These are phyloP conservation scores for Petrosia ficiformis DNA, from an alignment of 37 sponge, comb jelly and placozoan genomes.

Conservation along the genomic window DNA sequence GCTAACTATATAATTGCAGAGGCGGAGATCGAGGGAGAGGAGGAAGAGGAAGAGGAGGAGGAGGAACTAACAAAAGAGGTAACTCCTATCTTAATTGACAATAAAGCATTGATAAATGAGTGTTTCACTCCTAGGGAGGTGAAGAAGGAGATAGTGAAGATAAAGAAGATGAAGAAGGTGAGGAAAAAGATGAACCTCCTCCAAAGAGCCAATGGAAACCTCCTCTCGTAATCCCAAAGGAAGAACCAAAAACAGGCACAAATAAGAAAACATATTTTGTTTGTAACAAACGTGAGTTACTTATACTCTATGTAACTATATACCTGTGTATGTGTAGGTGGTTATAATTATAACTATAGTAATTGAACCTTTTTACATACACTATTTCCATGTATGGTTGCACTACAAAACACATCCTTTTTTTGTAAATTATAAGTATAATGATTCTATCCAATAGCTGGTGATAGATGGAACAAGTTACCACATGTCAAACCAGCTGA, in stretches of 20 bases:
- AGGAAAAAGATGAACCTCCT: conserved; percentile 73
- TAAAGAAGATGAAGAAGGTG: conserved; percentile 48
- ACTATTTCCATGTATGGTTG: neutral
- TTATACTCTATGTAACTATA: neutral
- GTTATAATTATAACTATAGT: neutral
- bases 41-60: conserved; percentile 88
- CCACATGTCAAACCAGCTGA: conserved; percentile 93
- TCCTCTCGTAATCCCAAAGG: conserved; percentile 90
- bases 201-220: conserved; percentile 93
- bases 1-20: conserved; percentile 93
- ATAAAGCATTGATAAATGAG: no score
- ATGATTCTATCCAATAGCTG: conserved; percentile 59
- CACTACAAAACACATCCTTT: neutral
- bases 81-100: no score
- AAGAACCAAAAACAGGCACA: conserved; percentile 83
- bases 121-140: no score
- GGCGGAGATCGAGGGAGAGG: conserved; percentile 84
- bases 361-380: no score
- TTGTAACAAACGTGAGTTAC: conserved; percentile 82
- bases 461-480: conserved; percentile 87
- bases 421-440: neutral
- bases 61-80: conserved; percentile 21
- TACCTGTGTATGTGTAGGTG: neutral
- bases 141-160: conserved; percentile 49
- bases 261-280: conserved; percentile 98